Evolutionary conservation across 2,888 invertebrate species (phyloP), one percentile per base, ranked within the genome.

Genomic region (Melanotus villosus): DNA sequence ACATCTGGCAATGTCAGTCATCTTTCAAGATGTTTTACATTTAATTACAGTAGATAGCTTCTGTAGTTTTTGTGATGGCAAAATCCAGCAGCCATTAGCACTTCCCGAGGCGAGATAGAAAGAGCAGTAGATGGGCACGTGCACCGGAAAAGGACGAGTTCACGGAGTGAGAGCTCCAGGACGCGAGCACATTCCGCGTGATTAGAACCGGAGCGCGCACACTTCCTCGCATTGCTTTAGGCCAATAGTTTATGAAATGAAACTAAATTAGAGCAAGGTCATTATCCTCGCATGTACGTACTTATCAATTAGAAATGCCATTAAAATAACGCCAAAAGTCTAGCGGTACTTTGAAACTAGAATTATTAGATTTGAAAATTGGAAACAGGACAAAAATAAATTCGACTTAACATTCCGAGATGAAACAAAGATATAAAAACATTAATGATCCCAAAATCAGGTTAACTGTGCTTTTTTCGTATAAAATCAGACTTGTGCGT

Each of bases 201-300:
- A 78, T 80, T 79, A 78, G 78, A 80, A 79, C 78, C 77, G 77
- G 79, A 79, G 79, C 78, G 74, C 76, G 77, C 76, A 75, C 78
- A 79, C 80, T 79, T 79, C 78, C 79, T 77, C 74, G 73, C 71
- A 76, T 72, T 58, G 68, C 72, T 70, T 63, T 65, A 64, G 72
- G 78, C 78, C 70, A 70, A 77, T 75, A 75, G 74, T 78, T 79
- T 77, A 77, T 78, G 76, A 78, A 79, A 78, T 76, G 74, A 67
- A 70, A 72, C 73, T 70, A 78, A 81, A 81, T 80, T 81, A 77
- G 81, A 81, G 79, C 81, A 81, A 81, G 81, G 81, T 81, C 80
- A 79, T 80, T 81, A 80, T 74, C 81, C 81, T 79, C 76, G 14
- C 38, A 45, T 54, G 45, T 58, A 63, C 58, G 52, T 63, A 70